Evolutionary conservation across 2,888 invertebrate genomes (phyloP).

Genomic region (Yponomeuta cagnagella): DNA sequence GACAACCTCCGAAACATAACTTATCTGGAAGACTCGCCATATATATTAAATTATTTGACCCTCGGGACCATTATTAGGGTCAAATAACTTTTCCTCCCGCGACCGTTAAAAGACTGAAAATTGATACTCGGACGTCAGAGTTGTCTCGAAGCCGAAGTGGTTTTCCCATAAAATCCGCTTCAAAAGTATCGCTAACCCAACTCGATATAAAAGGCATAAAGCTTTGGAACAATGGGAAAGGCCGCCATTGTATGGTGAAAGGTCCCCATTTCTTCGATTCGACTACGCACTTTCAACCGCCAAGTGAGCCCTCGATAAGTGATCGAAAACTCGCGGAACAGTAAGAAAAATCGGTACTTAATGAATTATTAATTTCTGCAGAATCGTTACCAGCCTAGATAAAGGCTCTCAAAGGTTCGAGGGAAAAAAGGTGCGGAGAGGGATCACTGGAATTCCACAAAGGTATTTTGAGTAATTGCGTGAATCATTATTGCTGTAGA

Average conservation of each 20-base stretch:
- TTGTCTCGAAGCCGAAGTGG: neutral
- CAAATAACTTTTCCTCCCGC: neutral
- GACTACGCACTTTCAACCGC: conserved; percentile 7
- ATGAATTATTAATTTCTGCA: neutral
- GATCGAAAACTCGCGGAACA: neutral
- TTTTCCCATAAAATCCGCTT: neutral
- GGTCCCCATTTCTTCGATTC: conserved; percentile 22
- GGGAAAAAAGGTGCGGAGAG: neutral
- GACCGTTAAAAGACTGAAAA: neutral
- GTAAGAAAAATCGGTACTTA: neutral
- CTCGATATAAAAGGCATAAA: conserved; percentile 8
- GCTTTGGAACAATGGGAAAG: conserved; percentile 33
- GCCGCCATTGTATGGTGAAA: conserved; percentile 33
- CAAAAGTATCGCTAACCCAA: conserved; percentile 8
- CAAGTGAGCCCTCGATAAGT: neutral
- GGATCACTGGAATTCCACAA: neutral
- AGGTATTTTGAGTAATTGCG: conserved; percentile 1
- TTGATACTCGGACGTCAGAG: neutral
- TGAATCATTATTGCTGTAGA: neutral
- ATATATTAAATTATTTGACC: neutral
- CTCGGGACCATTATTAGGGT: neutral
- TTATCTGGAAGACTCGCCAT: neutral
- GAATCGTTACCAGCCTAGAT: neutral
- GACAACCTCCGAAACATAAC: neutral
- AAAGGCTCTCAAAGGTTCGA: neutral